Conservation (phyloP, 2,888 invertebrate genomes). For the Caradrina kadenii region DNA sequence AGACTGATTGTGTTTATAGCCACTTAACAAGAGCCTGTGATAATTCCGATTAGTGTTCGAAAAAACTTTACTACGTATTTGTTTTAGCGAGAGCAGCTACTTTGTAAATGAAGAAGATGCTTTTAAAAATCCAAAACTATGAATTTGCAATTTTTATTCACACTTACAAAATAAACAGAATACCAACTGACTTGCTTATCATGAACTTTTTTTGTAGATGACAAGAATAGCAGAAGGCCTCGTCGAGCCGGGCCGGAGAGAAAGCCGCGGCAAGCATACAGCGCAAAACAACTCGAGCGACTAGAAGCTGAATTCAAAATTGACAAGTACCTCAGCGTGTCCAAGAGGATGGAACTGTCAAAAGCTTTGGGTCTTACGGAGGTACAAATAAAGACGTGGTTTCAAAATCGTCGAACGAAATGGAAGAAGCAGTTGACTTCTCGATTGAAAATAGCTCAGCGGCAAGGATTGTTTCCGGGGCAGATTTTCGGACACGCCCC, state of each 20-base stretch:
- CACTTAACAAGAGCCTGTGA: constrained; percentile 87
- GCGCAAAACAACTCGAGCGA: constrained; percentile 97
- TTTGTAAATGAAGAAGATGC: constrained; percentile 74
- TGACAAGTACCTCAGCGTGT: constrained; percentile 98
- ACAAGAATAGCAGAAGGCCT: constrained; percentile 95
- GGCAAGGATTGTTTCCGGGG: constrained; percentile 94
- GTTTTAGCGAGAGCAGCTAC: constrained; percentile 86
- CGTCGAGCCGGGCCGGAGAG: constrained; percentile 97
- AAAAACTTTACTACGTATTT: constrained; percentile 84
- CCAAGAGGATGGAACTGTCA: constrained; percentile 98
- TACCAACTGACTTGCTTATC: constrained; percentile 26
- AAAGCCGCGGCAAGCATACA: constrained; percentile 99
- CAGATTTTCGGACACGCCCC: constrained; percentile 92
- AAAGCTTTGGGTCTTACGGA: constrained; percentile 97
- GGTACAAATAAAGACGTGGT: constrained; percentile 99
- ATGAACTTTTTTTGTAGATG: constrained; percentile 89
- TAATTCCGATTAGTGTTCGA: constrained; percentile 88
- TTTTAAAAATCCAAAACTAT: constrained; percentile 63
- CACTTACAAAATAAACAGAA: constrained; percentile 38
- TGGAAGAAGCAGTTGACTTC: constrained; percentile 99
- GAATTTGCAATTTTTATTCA: constrained; percentile 52
- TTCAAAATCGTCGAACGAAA: constrained; percentile 98
- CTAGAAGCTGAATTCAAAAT: constrained; percentile 98
- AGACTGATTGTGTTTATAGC: constrained; percentile 89
- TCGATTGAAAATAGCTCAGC: constrained; percentile 96